These are phyloP conservation scores for Megalops atlanticus DNA, from an alignment of 2,113 vertebrate species.

Conservation along the genomic window DNA sequence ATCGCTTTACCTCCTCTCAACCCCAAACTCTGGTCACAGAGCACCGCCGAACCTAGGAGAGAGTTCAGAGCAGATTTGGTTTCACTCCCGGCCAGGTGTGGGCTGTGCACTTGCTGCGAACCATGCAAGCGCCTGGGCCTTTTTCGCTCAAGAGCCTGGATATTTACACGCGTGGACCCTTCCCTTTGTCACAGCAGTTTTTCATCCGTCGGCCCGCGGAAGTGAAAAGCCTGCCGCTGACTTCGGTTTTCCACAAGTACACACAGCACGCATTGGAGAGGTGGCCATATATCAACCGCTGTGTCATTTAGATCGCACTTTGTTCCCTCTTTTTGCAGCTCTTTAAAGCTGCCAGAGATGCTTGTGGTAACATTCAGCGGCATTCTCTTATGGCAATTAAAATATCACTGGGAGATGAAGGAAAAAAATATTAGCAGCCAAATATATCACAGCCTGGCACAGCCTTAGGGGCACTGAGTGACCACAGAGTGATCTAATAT, in stretches of 20 bases:
- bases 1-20: constrained; percentile 4
- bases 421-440: too few relatives aligned
- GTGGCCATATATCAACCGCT: neutral
- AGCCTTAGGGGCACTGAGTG: too few relatives aligned
- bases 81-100: constrained; percentile 7
- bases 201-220: neutral
- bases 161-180: neutral
- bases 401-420: too few relatives aligned
- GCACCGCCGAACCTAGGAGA: neutral
- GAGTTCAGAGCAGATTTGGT: constrained; percentile 8
- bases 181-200: neutral
- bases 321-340: neutral
- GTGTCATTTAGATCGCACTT: too few relatives aligned
- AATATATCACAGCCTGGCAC: too few relatives aligned
- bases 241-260: neutral
- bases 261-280: neutral
- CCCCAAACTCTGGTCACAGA: neutral
- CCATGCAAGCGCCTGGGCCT: neutral
- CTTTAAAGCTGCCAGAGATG: neutral
- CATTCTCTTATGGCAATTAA: too few relatives aligned
- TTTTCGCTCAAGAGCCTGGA: neutral
- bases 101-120: constrained; percentile 10
- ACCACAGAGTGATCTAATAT: too few relatives aligned
- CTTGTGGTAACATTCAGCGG: neutral
- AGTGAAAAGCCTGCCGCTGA: neutral